Conservation (phyloP, 1,140 invertebrate species). For the Linepithema humile region DNA sequence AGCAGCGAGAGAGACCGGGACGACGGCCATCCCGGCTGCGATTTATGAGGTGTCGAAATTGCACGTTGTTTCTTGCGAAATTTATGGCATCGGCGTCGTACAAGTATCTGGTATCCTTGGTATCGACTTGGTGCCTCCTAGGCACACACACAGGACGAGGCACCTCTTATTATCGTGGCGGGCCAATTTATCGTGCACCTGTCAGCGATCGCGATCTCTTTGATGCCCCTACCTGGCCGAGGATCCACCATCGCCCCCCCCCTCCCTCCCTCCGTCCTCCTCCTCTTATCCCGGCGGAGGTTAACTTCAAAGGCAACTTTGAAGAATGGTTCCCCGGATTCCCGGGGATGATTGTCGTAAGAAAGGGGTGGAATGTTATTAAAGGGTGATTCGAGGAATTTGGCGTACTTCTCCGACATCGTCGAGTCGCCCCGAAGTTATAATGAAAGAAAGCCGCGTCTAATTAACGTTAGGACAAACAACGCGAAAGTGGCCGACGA, state of each 20-base stretch:
- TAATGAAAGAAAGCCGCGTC: constrained; percentile 66
- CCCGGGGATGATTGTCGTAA: constrained; percentile 63
- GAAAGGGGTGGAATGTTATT: constrained; percentile 70
- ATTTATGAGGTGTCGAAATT: constrained; percentile 79
- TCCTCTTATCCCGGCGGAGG: constrained; percentile 39
- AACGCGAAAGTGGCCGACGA: constrained; percentile 48
- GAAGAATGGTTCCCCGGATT: constrained; percentile 49
- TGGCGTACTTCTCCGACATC: constrained; percentile 42
- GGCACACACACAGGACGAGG: constrained; percentile 51
- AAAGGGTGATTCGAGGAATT: constrained; percentile 64
- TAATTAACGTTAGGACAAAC: constrained; percentile 69
- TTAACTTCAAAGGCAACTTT: constrained; percentile 71
- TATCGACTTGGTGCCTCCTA: constrained; percentile 59
- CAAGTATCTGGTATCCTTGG: constrained; percentile 60
- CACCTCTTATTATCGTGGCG: constrained; percentile 68
- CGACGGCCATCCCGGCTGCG: constrained; percentile 24
- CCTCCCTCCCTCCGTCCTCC: not conserved
- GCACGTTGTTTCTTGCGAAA: constrained; percentile 68
- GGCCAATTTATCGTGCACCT: constrained; percentile 72
- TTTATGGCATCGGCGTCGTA: constrained; percentile 60
- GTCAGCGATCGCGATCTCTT: constrained; percentile 73
- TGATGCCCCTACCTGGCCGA: constrained; percentile 48
- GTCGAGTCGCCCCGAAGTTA: constrained; percentile 53
- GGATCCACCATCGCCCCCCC: constrained; percentile 33
- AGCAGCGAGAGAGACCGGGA: not conserved